Conservation (phyloP, 2,888 invertebrate species). For the Lycophotia porphyrea region DNA sequence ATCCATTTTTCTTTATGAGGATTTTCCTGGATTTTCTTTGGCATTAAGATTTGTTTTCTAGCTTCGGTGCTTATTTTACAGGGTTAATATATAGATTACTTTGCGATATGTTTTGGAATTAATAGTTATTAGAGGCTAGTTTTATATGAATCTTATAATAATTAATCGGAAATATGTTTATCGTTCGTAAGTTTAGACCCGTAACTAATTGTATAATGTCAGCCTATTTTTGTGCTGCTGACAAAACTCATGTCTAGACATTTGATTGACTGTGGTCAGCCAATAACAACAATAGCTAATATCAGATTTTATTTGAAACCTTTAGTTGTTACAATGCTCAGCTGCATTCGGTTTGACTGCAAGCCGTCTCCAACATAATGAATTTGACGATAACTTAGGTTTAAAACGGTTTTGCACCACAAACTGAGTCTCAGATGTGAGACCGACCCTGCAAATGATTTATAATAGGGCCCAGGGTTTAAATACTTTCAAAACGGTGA, state of each 20-base stretch:
- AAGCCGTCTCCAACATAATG: neutral
- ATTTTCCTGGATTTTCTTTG: slow-evolving; percentile 21
- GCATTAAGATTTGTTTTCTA: slow-evolving; percentile 11
- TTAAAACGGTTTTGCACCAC: too few relatives aligned
- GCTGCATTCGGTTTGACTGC: neutral
- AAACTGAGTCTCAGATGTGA: too few relatives aligned
- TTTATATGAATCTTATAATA: neutral
- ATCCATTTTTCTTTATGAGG: slow-evolving; percentile 7
- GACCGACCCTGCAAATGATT: too few relatives aligned
- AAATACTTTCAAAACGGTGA: too few relatives aligned
- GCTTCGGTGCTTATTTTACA: neutral
- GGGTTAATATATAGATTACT: neutral
- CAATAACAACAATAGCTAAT: neutral
- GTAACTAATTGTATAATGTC: too few relatives aligned
- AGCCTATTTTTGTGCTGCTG: too few relatives aligned
- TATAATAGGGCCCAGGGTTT: too few relatives aligned
- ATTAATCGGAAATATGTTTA: neutral
- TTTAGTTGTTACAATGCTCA: neutral
- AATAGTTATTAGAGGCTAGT: too few relatives aligned
- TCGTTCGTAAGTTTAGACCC: neutral
- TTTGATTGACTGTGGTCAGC: too few relatives aligned
- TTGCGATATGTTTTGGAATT: neutral
- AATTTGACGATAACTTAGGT: too few relatives aligned
- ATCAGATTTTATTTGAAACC: neutral
- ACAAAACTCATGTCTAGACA: too few relatives aligned